These are phyloP conservation scores for Notamacropus eugenii DNA, from an alignment of 2,797 vertebrate species.

Conservation along the genomic window DNA sequence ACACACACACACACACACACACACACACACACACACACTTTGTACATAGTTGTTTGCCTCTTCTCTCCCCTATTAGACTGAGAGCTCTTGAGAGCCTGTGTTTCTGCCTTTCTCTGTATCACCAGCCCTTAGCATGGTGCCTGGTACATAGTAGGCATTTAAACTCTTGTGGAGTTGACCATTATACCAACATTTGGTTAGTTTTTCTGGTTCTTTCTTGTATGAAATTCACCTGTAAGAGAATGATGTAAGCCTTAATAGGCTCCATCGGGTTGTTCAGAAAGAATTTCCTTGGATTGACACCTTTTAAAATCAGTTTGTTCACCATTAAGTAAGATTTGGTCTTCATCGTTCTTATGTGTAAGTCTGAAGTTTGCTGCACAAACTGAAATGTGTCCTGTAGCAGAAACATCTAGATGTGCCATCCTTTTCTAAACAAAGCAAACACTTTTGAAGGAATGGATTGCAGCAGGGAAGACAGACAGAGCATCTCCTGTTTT, in stretches of 20 bases:
- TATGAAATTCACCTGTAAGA: not conserved
- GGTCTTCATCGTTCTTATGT: not conserved
- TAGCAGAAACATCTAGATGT: not conserved
- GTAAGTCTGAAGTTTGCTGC: not conserved
- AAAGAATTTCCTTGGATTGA: not conserved
- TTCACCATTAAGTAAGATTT: not conserved
- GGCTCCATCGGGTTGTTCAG: not conserved
- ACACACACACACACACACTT: not conserved
- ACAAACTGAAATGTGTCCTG: not conserved
- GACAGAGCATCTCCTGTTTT: not conserved
- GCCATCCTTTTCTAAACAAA: not conserved
- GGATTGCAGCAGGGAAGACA: not conserved
- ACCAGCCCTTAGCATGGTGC: not conserved
- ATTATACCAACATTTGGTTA: not conserved
- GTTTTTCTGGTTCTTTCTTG: not conserved
- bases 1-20: too few relatives aligned
- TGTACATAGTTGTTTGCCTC: not conserved
- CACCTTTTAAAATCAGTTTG: not conserved
- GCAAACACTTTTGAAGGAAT: not conserved
- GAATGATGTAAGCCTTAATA: not conserved
- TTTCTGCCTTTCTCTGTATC: not conserved
- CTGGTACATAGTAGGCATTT: not conserved
- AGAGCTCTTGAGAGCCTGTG: not conserved
- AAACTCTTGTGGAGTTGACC: not conserved
- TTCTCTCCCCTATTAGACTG: not conserved